Evolutionary conservation across 1,140 invertebrate genomes (phyloP).

Genomic region (Papilio polyxenes): DNA sequence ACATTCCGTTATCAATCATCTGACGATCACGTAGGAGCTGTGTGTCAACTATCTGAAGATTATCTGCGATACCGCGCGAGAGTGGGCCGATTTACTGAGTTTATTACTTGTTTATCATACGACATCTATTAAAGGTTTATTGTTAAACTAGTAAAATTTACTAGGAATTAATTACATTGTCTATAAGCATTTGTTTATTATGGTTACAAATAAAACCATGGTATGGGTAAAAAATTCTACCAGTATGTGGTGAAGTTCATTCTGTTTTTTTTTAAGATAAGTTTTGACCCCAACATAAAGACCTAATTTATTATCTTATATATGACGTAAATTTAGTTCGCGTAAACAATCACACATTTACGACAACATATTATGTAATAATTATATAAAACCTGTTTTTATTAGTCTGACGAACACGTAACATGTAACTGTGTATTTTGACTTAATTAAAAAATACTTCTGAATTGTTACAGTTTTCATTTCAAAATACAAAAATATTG

Average conservation of each 20-base stretch:
- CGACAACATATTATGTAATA: neutral
- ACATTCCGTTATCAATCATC: neutral
- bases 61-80: neutral
- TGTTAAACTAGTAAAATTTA: neutral
- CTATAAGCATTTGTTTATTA: no score
- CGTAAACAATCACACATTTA: neutral
- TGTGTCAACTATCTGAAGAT: neutral
- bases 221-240: neutral
- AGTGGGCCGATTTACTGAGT: neutral
- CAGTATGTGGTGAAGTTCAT: no score
- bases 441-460: no score
- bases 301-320: neutral
- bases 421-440: no score
- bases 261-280: conserved; percentile 11
- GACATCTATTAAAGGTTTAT: neutral
- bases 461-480: no score
- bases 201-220: no score
- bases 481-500: no score
- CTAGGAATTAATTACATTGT: neutral
- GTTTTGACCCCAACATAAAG: conserved; percentile 3
- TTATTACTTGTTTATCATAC: neutral
- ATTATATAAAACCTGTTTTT: neutral
- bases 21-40: neutral
- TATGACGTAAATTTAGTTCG: neutral
- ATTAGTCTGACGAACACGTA: no score